Percentiles rank a stretch among this genome's conserved stretches.
These are phyloP conservation scores for Cheilosia variabilis DNA, from an alignment of 2,888 invertebrate species.

Conservation along the genomic window DNA sequence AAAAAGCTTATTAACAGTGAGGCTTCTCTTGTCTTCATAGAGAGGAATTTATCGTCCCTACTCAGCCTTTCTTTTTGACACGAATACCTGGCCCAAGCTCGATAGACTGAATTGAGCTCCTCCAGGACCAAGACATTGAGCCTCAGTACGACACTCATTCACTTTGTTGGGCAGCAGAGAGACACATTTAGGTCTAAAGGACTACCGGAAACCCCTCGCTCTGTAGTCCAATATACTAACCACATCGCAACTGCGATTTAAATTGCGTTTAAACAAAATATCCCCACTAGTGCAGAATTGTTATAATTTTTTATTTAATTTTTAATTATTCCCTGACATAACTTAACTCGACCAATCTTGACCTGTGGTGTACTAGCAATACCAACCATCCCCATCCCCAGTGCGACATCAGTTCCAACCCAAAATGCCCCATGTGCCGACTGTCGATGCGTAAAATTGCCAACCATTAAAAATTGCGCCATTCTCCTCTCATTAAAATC, in stretches of 20 bases:
- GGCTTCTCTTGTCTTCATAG: no score
- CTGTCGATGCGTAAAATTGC: constrained; percentile 44
- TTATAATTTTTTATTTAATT: neutral
- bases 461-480: constrained; percentile 27
- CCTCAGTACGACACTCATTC: no score
- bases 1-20: no score
- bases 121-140: no score
- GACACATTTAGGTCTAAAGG: no score
- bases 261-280: neutral
- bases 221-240: no score
- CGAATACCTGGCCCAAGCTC: no score
- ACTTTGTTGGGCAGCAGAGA: no score
- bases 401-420: neutral
- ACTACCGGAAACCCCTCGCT: no score
- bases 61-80: no score
- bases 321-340: constrained; percentile 19
- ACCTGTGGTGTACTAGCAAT: neutral
- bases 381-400: constrained; percentile 27
- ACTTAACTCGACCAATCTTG: constrained; percentile 23
- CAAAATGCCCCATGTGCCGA: constrained; percentile 2
- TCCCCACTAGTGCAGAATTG: neutral
- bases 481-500: constrained; percentile 40
- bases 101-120: no score
- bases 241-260: neutral
- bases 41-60: no score